Evolutionary conservation across 2,113 vertebrate genomes (phyloP), one percentile per base, ranked within the genome.

Genomic region (Rhea americana): DNA sequence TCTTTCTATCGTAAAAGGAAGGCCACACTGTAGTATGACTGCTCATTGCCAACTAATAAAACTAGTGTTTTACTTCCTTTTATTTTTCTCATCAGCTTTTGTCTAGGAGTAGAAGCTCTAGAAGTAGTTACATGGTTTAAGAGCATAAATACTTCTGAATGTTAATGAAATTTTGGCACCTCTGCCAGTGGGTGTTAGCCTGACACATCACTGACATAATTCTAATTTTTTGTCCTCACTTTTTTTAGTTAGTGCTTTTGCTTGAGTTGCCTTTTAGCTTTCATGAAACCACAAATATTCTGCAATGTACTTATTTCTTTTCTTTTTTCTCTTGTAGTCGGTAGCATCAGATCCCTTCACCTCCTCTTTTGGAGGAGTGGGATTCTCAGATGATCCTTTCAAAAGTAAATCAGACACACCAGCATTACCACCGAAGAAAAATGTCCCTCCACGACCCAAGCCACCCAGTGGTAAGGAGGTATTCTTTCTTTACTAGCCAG

Each of bases 401-500:
- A 98, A 97, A 97, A 98, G 98, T 96, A 99, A 99, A 96, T 98
- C 97, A 81, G 98, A 99, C 95, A 99, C 98, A 19, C 99, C 99
- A 13, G 99, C 99, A 9, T 98, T 99, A 58, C 99, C 99, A 25
- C 99, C 99, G 21, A 99, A 99, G 98, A 99, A 99, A 95, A 98
- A 97, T 47, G 97, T 99, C 85, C 99, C 99, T 17, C 99, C 99
- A 7, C 97, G 99, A 79, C 99, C 99, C 95, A 99, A 99, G 96
- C 99, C 98, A 62, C 99, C 99, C 95, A 99, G 99, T 91, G 99
- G 99, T 99, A 98, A 99, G 99, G 93, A 96, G 63, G 8, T 87
- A 85, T 74, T 58, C 53, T 45, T 58, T 80, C 45, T 73, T 78
- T 62, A 28, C 43, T 53, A 78, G 43, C 19, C 22, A 5, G 2